A percentile compares a stretch with the other conserved stretches of the same genome.
Evolutionary conservation across 2,797 vertebrate species (phyloP).

Genomic region (Muscicapa comitata): DNA sequence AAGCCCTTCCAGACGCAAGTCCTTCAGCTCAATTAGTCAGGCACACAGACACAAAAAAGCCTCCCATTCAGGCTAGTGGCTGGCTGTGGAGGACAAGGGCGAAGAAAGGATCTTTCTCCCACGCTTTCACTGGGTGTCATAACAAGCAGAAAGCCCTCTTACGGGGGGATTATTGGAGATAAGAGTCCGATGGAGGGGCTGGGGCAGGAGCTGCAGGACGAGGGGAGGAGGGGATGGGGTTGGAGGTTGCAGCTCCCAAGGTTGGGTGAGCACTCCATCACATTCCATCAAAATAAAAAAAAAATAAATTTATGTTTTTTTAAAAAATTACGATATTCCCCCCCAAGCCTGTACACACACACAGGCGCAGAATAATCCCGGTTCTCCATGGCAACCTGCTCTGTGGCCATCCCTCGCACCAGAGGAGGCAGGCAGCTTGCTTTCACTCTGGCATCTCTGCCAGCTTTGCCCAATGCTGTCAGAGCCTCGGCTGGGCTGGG

Average conservation of each 20-base stretch:
- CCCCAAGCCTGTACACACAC: not conserved
- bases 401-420: not conserved
- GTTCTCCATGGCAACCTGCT: constrained; percentile 56
- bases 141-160: constrained; percentile 78
- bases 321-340: not conserved
- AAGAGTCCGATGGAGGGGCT: constrained; percentile 60
- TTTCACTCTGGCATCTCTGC: not conserved
- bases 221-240: not conserved
- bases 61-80: constrained; percentile 68
- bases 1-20: constrained; percentile 76
- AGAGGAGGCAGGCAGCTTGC: constrained; percentile 11
- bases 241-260: not conserved
- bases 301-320: too few species aligned
- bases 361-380: not conserved
- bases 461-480: not conserved
- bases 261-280: not conserved
- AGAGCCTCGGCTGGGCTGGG: fast-evolving
- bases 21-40: constrained; percentile 82
- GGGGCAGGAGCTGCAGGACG: not conserved
- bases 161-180: constrained; percentile 71
- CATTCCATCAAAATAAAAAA: not conserved
- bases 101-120: constrained; percentile 68
- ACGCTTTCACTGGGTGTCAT: constrained; percentile 77
- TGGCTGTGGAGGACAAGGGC: constrained; percentile 62
- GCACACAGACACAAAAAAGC: constrained; percentile 72